These are phyloP conservation scores for Apteryx mantelli DNA, from an alignment of 2,113 vertebrate species.

Conservation along the genomic window DNA sequence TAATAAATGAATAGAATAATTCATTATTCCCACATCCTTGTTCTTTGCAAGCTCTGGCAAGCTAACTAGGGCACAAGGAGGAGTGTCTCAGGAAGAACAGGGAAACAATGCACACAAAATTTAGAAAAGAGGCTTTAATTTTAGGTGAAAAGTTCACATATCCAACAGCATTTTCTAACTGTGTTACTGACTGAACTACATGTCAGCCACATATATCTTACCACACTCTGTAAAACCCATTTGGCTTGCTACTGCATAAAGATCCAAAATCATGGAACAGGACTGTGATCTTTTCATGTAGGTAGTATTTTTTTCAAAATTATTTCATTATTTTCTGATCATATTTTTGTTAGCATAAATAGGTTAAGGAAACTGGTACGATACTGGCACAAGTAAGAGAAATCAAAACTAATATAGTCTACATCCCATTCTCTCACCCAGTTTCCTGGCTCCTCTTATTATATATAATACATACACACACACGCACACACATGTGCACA, in stretches of 20 bases:
- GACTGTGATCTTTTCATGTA: constrained; percentile 24
- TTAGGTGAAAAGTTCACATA: constrained; percentile 73
- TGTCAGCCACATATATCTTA: constrained; percentile 20
- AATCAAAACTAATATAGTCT: neutral
- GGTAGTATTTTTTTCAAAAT: neutral
- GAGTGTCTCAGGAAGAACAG: constrained; percentile 52
- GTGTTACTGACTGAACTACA: constrained; percentile 5
- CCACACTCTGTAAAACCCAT: constrained; percentile 20
- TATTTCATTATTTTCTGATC: constrained; percentile 30
- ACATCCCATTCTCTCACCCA: neutral
- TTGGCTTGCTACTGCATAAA: neutral
- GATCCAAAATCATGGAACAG: constrained; percentile 32
- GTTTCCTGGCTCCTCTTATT: neutral
- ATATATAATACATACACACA: neutral
- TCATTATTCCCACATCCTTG: constrained; percentile 64
- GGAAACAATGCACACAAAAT: constrained; percentile 56
- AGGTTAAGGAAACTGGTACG: neutral
- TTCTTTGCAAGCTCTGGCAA: constrained; percentile 60
- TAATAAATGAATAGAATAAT: constrained; percentile 61
- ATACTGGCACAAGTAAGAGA: neutral
- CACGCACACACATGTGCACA: neutral
- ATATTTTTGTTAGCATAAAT: constrained; percentile 27
- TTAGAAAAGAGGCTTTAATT: constrained; percentile 69
- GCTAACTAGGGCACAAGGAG: constrained; percentile 65
- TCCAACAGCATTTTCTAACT: constrained; percentile 47